Conservation (phyloP, 2,113 vertebrate species). For the Trematomus loennbergii region DNA sequence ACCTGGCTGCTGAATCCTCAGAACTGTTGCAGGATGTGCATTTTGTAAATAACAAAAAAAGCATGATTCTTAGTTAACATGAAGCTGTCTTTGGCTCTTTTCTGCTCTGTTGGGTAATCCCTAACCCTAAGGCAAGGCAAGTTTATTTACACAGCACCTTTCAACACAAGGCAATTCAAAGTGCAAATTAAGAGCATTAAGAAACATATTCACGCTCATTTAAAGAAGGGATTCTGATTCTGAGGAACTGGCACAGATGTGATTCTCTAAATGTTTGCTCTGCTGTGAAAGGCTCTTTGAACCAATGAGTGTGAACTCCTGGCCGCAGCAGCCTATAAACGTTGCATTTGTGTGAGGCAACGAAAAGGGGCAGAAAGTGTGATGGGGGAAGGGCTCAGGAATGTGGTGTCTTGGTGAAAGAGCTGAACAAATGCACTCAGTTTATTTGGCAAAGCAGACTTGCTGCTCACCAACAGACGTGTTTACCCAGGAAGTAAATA, state of each 20-base stretch:
- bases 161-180: too few species aligned
- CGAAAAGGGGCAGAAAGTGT: constrained; percentile 75
- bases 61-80: too few species aligned
- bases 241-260: constrained; percentile 67
- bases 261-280: constrained; percentile 80
- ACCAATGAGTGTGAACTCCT: constrained; percentile 83
- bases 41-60: too few species aligned
- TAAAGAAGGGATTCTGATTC: too few species aligned
- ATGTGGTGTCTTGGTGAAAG: constrained; percentile 84
- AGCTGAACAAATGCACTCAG: constrained; percentile 80
- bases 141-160: too few species aligned
- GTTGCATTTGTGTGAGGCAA: constrained; percentile 80
- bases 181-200: too few species aligned
- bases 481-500: constrained; percentile 73
- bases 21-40: too few species aligned
- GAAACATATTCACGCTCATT: too few species aligned
- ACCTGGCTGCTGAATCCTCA: too few species aligned
- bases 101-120: too few species aligned
- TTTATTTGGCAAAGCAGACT: constrained; percentile 82
- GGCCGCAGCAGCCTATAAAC: constrained; percentile 81
- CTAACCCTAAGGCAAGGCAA: too few species aligned
- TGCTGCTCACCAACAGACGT: constrained; percentile 67
- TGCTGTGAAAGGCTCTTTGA: constrained; percentile 82
- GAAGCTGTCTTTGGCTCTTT: too few species aligned
- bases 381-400: constrained; percentile 81